Conservation (phyloP, 2,888 invertebrate species). For the Erebia aethiops region DNA sequence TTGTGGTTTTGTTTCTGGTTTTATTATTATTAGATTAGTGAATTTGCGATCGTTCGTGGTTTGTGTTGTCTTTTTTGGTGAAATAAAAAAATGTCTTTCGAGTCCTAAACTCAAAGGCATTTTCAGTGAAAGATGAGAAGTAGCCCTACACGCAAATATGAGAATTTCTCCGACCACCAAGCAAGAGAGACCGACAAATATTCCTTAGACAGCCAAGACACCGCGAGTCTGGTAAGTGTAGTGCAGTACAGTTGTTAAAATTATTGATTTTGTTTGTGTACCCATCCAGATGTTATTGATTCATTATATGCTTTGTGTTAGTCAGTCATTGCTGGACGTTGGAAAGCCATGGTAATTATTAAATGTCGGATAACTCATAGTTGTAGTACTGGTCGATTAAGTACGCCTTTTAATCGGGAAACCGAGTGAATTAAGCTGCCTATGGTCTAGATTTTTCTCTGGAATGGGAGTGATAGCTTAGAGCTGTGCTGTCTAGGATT, state of each 20-base stretch:
- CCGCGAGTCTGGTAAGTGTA: constrained; percentile 77
- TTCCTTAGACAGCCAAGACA: constrained; percentile 80
- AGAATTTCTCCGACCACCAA: constrained; percentile 75
- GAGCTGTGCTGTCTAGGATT: constrained; percentile 17
- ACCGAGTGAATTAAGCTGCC: constrained; percentile 46
- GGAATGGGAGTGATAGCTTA: constrained; percentile 24
- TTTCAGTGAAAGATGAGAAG: constrained; percentile 77
- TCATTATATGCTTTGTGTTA: constrained; percentile 53
- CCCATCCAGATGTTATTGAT: constrained; percentile 71
- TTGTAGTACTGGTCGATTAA: neutral
- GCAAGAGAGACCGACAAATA: constrained; percentile 78
- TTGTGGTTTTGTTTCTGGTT: neutral
- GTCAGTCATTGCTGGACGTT: constrained; percentile 36
- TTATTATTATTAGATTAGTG: too few species aligned
- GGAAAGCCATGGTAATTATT: constrained; percentile 18
- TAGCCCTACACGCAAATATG: constrained; percentile 80
- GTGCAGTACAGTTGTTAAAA: constrained; percentile 52
- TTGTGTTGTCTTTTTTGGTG: constrained; percentile 61
- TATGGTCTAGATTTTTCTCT: constrained; percentile 61
- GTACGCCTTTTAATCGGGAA: neutral
- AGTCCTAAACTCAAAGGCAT: constrained; percentile 64
- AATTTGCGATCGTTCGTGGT: constrained; percentile 57
- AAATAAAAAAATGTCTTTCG: constrained; percentile 67
- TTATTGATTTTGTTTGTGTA: constrained; percentile 80
- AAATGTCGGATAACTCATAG: neutral